Evolutionary conservation across 2,113 vertebrate species (phyloP).

Genomic region (Galeopterus variegatus): DNA sequence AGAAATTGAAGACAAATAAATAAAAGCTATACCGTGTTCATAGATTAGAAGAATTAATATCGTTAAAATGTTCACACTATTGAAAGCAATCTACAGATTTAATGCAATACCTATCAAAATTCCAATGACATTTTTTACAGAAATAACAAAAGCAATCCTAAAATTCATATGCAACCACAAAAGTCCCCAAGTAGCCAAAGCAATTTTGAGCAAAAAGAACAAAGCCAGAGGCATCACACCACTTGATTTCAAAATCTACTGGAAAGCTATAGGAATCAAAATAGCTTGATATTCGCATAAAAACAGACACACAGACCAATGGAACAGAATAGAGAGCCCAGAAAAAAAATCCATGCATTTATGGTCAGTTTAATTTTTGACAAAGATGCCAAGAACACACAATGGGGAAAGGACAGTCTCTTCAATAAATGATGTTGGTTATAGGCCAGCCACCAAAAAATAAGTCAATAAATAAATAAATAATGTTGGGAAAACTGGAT

Average conservation of each 20-base stretch:
- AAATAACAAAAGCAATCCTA: not conserved
- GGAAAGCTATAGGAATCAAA: not conserved
- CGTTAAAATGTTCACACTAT: not conserved
- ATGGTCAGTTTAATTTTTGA: no score
- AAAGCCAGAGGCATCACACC: not conserved
- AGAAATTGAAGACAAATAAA: not conserved
- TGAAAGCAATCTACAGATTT: not conserved
- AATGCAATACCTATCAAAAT: not conserved
- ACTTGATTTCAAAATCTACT: not conserved
- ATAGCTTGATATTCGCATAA: not conserved
- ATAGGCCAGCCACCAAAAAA: no score
- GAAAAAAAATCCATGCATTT: no score
- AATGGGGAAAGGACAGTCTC: no score
- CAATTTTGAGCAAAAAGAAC: not conserved
- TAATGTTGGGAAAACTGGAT: not conserved
- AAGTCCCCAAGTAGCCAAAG: not conserved
- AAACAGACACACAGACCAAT: not conserved
- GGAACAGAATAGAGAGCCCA: no score
- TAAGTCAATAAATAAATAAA: not conserved
- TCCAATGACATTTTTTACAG: not conserved
- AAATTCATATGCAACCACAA: not conserved
- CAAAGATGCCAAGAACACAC: no score
- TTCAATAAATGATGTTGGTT: no score
- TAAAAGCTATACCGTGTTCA: not conserved
- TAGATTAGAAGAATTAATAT: not conserved